Evolutionary conservation across 2,888 invertebrate species (phyloP).

Genomic region (Orthosia incerta): DNA sequence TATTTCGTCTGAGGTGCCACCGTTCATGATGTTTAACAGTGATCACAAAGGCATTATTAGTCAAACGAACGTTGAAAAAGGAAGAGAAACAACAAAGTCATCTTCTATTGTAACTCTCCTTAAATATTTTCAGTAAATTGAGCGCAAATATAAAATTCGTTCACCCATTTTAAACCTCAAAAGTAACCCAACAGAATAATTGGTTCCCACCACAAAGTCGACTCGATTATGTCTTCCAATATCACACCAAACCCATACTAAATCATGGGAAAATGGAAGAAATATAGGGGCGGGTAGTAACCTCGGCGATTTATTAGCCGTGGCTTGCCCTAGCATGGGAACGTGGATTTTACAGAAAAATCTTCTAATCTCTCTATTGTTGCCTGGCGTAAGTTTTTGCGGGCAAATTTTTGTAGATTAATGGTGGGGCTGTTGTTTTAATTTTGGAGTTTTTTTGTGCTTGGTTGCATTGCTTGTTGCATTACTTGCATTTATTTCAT

Average conservation of each 20-base stretch:
- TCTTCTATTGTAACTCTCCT: neutral
- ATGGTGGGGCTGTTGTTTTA: slow-evolving; percentile 7
- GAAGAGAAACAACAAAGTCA: neutral
- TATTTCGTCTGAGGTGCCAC: too few species aligned
- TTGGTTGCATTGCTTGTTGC: too few species aligned
- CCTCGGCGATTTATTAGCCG: slow-evolving; percentile 56
- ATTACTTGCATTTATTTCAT: neutral
- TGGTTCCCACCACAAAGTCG: slow-evolving; percentile 39
- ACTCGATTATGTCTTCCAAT: slow-evolving; percentile 61
- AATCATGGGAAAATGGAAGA: slow-evolving; percentile 64
- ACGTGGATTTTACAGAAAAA: slow-evolving; percentile 46
- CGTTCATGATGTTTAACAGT: too few species aligned
- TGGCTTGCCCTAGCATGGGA: slow-evolving; percentile 22
- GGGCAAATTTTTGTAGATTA: neutral
- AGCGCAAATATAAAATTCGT: neutral
- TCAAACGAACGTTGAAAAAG: neutral
- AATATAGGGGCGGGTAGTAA: slow-evolving; percentile 62
- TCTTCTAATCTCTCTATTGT: slow-evolving; percentile 45
- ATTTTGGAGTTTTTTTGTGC: neutral
- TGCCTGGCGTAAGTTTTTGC: slow-evolving; percentile 29
- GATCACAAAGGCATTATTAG: too few species aligned
- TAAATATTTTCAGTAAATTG: neutral
- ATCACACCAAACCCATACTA: slow-evolving; percentile 50
- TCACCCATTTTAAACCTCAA: neutral
- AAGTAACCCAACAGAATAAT: slow-evolving; percentile 42